Conservation (phyloP, 35 echinoderm and acorn worm genomes). For the Ophioderma brevispina region DNA sequence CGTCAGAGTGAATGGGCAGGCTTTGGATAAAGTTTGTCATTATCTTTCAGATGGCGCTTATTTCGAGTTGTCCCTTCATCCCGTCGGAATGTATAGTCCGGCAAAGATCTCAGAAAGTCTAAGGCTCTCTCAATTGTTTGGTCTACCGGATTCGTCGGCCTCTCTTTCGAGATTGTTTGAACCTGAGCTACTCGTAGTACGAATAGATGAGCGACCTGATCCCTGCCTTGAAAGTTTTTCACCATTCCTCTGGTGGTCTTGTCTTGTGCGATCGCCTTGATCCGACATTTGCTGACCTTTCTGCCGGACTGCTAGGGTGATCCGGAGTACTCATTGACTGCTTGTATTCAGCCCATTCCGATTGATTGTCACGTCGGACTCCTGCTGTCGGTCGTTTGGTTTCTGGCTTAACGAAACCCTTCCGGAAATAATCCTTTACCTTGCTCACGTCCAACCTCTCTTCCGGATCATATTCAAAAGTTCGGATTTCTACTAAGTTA, state of each 20-base stretch:
- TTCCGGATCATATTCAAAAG: neutral
- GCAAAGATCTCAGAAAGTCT: neutral
- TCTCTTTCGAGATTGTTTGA: neutral
- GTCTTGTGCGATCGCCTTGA: neutral
- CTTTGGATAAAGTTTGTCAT: neutral
- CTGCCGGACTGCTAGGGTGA: neutral
- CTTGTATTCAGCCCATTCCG: slow-evolving; percentile 2
- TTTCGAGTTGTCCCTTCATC: neutral
- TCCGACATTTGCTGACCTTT: neutral
- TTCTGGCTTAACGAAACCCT: neutral
- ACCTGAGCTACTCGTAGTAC: neutral
- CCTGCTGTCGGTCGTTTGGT: slow-evolving; percentile 8
- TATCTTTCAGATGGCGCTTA: neutral
- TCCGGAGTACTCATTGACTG: neutral
- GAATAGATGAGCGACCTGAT: neutral
- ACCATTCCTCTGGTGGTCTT: neutral
- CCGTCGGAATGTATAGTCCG: neutral
- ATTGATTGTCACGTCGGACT: neutral
- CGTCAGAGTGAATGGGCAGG: neutral
- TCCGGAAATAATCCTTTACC: neutral
- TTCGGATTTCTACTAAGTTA: neutral
- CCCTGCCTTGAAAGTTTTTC: neutral
- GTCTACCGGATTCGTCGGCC: neutral
- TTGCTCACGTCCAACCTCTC: neutral
- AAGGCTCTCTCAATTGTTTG: neutral